phyloP scores from a whole-genome alignment of 2,113 vertebrate genomes.

The Brachypteracias leptosomus region DNA sequence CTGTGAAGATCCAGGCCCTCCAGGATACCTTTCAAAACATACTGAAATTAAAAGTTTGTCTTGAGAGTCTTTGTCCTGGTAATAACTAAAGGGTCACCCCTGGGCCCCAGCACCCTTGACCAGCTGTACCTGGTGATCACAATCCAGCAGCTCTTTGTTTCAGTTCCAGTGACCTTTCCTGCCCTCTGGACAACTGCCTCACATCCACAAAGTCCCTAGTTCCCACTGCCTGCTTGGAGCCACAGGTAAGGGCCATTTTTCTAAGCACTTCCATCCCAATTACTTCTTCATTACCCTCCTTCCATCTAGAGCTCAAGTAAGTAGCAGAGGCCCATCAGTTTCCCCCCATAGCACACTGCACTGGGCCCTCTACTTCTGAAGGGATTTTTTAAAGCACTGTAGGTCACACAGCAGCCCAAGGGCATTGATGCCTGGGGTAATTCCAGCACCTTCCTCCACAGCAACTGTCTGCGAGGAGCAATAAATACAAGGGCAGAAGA shows the following conservation, averaged over 20 bases:
- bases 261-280: not conserved
- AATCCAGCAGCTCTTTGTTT: not conserved
- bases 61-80: not conserved
- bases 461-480: not conserved
- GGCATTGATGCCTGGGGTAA: not conserved
- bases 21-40: not conserved
- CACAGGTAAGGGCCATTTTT: not conserved
- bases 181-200: not conserved
- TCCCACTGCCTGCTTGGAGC: not conserved
- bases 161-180: not conserved
- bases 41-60: not conserved
- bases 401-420: not conserved
- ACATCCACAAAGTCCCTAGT: not conserved
- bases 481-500: rapidly evolving
- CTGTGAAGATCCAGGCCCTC: not conserved
- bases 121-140: not conserved
- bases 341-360: not conserved
- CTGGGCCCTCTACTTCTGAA: not conserved
- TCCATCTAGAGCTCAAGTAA: not conserved
- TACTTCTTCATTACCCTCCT: not conserved
- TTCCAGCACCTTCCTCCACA: not conserved
- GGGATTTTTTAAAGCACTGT: not conserved
- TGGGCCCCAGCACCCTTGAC: too few species aligned
- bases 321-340: not conserved
- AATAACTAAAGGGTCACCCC: not conserved